Evolutionary conservation across 2,113 vertebrate genomes (phyloP).

Genomic region (Xiphophorus maculatus): DNA sequence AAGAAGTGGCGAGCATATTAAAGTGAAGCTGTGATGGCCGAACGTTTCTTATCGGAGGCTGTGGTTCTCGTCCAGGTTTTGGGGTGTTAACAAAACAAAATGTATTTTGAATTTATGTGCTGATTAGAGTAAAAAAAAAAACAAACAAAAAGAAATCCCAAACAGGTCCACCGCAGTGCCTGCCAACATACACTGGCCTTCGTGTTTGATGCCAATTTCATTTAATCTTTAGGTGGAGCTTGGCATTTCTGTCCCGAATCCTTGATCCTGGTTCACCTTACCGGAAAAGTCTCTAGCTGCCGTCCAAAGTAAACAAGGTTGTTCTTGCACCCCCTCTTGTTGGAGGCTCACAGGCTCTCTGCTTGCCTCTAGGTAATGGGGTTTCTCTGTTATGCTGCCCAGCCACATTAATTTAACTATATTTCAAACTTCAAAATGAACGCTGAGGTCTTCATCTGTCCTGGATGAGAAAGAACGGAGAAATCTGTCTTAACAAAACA

Average conservation of each 20-base stretch:
- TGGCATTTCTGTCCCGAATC: conserved; percentile 52
- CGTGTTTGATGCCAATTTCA: conserved; percentile 65
- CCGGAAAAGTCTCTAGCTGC: conserved; percentile 35
- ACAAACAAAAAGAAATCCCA: conserved; percentile 46
- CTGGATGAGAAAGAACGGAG: conserved; percentile 27
- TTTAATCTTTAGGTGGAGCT: conserved; percentile 60
- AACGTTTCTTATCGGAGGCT: conserved; percentile 35
- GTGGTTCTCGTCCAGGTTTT: conserved; percentile 53
- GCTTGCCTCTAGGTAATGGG: conserved; percentile 57
- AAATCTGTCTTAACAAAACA: background rate
- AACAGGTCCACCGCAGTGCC: conserved; percentile 47
- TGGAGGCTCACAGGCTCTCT: conserved; percentile 25
- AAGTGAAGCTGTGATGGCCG: conserved; percentile 52
- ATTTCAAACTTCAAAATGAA: conserved; percentile 14
- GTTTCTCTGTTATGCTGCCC: conserved; percentile 22
- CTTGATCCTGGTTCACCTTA: conserved; percentile 56
- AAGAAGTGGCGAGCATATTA: conserved; percentile 69
- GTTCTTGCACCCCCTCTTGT: conserved; percentile 33
- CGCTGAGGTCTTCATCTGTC: conserved; percentile 41
- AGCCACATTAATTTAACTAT: conserved; percentile 20
- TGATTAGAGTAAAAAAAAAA: conserved; percentile 39
- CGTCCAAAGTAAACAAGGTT: conserved; percentile 49
- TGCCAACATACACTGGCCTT: conserved; percentile 65
- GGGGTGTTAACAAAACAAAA: conserved; percentile 30
- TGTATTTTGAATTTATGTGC: conserved; percentile 43